Conservation (phyloP, 2,888 invertebrate species). For the Mythimna loreyi region DNA sequence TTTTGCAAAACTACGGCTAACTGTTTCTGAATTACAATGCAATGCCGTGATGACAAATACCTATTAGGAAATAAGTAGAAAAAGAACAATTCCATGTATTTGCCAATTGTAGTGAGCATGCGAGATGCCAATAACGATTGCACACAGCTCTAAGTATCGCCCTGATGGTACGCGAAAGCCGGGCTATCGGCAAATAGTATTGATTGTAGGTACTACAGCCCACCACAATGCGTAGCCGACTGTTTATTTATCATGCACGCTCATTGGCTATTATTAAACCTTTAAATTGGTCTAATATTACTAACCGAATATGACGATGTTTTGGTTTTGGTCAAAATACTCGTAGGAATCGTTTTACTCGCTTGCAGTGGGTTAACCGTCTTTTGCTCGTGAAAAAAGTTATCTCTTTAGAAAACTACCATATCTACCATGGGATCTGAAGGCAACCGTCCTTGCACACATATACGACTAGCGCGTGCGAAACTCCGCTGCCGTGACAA, state of each 20-base stretch:
- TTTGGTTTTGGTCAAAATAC: too few relatives aligned
- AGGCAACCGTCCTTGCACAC: too few relatives aligned
- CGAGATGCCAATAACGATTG: constrained; percentile 45
- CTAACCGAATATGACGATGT: background rate
- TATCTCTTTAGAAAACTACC: too few relatives aligned
- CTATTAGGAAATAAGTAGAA: constrained; percentile 27
- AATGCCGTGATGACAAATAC: constrained; percentile 18
- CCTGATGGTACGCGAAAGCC: background rate
- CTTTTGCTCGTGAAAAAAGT: too few relatives aligned
- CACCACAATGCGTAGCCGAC: constrained; percentile 17
- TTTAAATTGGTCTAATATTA: background rate
- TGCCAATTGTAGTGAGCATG: constrained; percentile 41
- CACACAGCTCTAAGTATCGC: constrained; percentile 20
- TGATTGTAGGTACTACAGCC: constrained; percentile 27
- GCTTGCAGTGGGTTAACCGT: too few relatives aligned
- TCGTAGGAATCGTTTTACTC: too few relatives aligned
- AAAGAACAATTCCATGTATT: constrained; percentile 26
- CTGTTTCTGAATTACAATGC: background rate
- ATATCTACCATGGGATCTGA: too few relatives aligned
- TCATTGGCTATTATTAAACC: constrained; percentile 14
- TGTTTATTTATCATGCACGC: constrained; percentile 20
- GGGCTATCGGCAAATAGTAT: constrained; percentile 46
- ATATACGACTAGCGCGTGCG: too few relatives aligned
- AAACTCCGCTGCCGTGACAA: too few relatives aligned
- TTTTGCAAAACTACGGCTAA: background rate